These are phyloP conservation scores for Malurus elegans DNA, from an alignment of 2,113 vertebrate genomes.

Conservation along the genomic window DNA sequence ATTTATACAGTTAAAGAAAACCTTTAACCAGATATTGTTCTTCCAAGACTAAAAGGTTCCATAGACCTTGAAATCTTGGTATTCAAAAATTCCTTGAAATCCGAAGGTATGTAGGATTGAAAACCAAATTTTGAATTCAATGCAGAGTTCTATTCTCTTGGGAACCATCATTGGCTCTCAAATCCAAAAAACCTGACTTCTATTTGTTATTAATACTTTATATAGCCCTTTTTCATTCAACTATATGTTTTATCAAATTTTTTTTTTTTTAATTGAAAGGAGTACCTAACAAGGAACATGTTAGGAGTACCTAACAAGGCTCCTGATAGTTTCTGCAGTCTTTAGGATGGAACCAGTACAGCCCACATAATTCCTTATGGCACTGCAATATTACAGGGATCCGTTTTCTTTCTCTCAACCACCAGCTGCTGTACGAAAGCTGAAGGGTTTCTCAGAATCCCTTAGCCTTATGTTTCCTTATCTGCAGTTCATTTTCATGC, in stretches of 20 bases:
- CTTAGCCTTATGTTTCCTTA: conserved; percentile 43
- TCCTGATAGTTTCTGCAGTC: not conserved
- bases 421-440: conserved; percentile 21
- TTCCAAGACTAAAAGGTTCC: not conserved
- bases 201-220: not conserved
- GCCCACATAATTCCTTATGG: not conserved
- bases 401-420: not conserved
- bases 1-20: not conserved
- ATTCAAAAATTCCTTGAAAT: not conserved
- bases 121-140: not conserved
- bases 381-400: not conserved
- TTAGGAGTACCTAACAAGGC: not conserved
- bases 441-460: conserved; percentile 43
- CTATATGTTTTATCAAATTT: not conserved
- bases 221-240: not conserved
- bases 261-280: not conserved
- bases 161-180: not conserved
- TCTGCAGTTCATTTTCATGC: conserved; percentile 38
- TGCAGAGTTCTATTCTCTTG: not conserved
- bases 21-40: not conserved
- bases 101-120: not conserved
- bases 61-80: not conserved
- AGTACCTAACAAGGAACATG: not conserved
- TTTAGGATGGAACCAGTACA: not conserved
- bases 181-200: not conserved